phyloP scores from a whole-genome alignment of 2,888 invertebrate genomes.

The Cheilosia scutellata region DNA sequence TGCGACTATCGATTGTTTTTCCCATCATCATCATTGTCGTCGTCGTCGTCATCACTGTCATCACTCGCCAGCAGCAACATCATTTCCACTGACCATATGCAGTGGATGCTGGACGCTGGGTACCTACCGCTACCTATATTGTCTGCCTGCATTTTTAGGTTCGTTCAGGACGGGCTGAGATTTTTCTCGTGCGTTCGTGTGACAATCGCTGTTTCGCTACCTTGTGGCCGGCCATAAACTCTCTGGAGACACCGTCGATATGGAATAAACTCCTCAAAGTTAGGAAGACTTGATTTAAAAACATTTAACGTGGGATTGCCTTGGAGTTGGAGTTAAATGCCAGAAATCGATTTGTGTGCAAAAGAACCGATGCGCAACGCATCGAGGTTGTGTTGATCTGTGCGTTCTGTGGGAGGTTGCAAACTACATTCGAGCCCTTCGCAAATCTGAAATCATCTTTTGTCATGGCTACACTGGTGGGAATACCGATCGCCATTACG shows the following conservation, averaged over 20 bases:
- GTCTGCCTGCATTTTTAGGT: slow-evolving; percentile 48
- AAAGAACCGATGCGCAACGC: background rate
- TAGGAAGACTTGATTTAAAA: slow-evolving; percentile 70
- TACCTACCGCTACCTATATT: background rate
- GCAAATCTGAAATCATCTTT: slow-evolving; percentile 32
- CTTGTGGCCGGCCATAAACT: slow-evolving; percentile 65
- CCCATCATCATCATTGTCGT: slow-evolving; percentile 57
- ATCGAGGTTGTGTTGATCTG: background rate
- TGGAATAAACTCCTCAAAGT: slow-evolving; percentile 75
- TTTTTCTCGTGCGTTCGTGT: slow-evolving; percentile 66
- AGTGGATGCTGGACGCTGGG: slow-evolving; percentile 16
- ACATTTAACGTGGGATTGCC: slow-evolving; percentile 44
- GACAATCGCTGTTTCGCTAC: slow-evolving; percentile 73
- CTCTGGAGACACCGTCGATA: slow-evolving; percentile 67
- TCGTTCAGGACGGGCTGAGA: slow-evolving; percentile 26
- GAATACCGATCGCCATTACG: slow-evolving; percentile 48
- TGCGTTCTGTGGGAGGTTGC: slow-evolving; percentile 52
- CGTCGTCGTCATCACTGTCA: slow-evolving; percentile 67
- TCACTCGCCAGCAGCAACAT: slow-evolving; percentile 62
- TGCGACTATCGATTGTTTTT: slow-evolving; percentile 64
- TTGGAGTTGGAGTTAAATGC: slow-evolving; percentile 59
- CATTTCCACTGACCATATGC: slow-evolving; percentile 63
- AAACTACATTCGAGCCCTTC: slow-evolving; percentile 7
- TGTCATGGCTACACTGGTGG: slow-evolving; percentile 52
- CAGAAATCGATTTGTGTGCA: slow-evolving; percentile 64